Evolutionary conservation across 2,113 vertebrate species (phyloP), one percentile per base, ranked within the genome.

Genomic region (Paramisgurnus dabryanus): DNA sequence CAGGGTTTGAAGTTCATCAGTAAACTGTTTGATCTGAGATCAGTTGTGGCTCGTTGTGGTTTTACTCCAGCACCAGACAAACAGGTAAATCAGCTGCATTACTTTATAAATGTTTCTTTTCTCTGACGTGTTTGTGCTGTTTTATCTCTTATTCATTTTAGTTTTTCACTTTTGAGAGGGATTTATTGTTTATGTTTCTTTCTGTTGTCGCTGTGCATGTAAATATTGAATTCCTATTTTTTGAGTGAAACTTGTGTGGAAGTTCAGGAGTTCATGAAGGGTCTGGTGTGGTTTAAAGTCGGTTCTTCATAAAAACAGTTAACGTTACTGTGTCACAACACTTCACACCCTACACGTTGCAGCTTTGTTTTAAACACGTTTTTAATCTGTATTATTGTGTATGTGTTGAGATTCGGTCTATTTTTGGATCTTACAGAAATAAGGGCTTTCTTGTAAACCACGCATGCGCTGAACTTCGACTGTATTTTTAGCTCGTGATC

Each of bases 51-150:
- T n/a, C 4, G 11, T 34, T 7, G 11, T 22, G 9, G 55, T 8
- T 8, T 57, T 57, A 4, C 6, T 4, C 10, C 47, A 17, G 6
- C 11, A 7, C n/a, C n/a, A 58, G 55, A n/a, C 55, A 8, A 60
- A 75, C 58, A 75, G 72, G 72, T 75, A 49, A 75, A n/a, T 49
- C 18, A 15, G 6, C 58, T 34, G 41, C 11, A 34, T 17, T 9
- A n/a, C 70, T 4, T 8, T 8, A 4, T 58, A 13, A n/a, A 27
- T 43, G 15, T 41, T 4, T 67, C 1, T 18, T 4, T 47, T 41
- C 4, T 41, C 8, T 12, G 10, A 7, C n/a, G 7, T 49, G 6
- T 39, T 0, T 34, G 12, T n/a, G 53, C 15, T 41, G 11, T 17
- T 71, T 57, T 57, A 10, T 6, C 50, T 6, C 15, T 15, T 5